These are phyloP conservation scores for Gallinago undulata DNA, from an alignment of 2,113 vertebrate species.

Conservation along the genomic window DNA sequence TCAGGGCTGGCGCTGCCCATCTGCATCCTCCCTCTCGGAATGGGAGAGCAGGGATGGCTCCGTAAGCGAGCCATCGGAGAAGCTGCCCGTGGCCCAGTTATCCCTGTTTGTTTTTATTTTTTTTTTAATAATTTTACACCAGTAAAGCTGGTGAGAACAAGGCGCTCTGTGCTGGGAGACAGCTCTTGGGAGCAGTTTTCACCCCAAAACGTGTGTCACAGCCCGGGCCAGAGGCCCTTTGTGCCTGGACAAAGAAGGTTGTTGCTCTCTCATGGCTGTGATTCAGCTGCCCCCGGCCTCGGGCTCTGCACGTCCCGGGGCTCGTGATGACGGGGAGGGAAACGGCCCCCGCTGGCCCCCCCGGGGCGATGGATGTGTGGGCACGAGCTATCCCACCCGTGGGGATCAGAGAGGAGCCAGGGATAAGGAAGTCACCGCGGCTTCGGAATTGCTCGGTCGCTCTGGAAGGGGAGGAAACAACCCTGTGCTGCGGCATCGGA, in stretches of 20 bases:
- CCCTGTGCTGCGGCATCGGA: background rate
- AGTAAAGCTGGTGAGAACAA: background rate
- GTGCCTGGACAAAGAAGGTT: background rate
- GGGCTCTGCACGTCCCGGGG: background rate
- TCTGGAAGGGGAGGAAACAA: background rate
- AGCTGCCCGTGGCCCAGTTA: background rate
- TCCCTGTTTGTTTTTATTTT: too few relatives aligned
- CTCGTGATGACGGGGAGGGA: background rate
- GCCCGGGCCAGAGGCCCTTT: background rate
- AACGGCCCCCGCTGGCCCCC: too few relatives aligned
- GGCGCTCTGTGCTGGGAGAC: background rate
- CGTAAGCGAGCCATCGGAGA: accelerated
- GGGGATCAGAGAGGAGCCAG: accelerated
- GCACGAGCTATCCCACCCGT: accelerated
- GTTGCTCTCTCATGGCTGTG: accelerated
- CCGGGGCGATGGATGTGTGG: background rate
- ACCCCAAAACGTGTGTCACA: accelerated
- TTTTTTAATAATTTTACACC: too few relatives aligned
- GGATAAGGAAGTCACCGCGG: background rate
- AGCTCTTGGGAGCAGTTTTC: accelerated
- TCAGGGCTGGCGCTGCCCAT: background rate
- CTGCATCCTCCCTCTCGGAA: background rate
- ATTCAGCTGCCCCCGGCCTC: background rate
- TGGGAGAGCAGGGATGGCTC: accelerated
- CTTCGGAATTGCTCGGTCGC: background rate